Percentiles rank a stretch among this genome's conserved stretches.
These are phyloP conservation scores for Lateolabrax maculatus DNA, from an alignment of 2,797 vertebrate species.

Conservation along the genomic window DNA sequence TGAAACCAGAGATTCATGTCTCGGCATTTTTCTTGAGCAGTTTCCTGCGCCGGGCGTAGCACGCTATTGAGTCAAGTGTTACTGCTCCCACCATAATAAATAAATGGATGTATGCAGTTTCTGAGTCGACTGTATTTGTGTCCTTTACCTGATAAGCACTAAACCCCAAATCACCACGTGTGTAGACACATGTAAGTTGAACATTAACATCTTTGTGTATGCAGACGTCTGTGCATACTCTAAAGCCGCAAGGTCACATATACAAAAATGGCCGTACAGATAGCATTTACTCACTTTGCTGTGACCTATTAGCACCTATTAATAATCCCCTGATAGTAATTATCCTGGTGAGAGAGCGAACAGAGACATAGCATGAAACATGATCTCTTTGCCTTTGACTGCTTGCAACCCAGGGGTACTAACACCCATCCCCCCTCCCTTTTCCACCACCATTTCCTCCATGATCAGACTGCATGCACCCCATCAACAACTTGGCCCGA, in stretches of 20 bases:
- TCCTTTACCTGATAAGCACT: not conserved
- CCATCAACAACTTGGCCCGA: conserved; percentile 55
- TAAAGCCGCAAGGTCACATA: conserved; percentile 25
- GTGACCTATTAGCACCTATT: conserved; percentile 55
- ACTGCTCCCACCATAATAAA: not conserved
- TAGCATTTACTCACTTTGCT: conserved; percentile 13
- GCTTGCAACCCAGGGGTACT: conserved; percentile 1
- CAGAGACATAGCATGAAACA: conserved; percentile 53
- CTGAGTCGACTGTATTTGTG: not conserved
- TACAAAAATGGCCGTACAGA: not conserved
- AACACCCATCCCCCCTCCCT: conserved; percentile 3
- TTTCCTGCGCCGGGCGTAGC: not conserved
- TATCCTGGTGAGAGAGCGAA: conserved; percentile 23
- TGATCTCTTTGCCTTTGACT: conserved; percentile 60
- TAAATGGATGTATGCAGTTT: not conserved
- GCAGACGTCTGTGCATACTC: conserved; percentile 9
- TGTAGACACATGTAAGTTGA: conserved; percentile 14
- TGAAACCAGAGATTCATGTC: conserved; percentile 31
- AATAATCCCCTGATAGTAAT: conserved; percentile 66
- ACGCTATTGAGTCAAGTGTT: conserved; percentile 13
- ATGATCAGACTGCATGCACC: conserved; percentile 36
- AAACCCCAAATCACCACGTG: not conserved
- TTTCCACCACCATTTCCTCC: conserved; percentile 39
- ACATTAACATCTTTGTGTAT: conserved; percentile 37
- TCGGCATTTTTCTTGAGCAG: not conserved